Percentiles rank a stretch among this genome's conserved stretches.
phyloP scores from a whole-genome alignment of 2,113 vertebrate genomes.

The Rhabdomys dilectus region DNA sequence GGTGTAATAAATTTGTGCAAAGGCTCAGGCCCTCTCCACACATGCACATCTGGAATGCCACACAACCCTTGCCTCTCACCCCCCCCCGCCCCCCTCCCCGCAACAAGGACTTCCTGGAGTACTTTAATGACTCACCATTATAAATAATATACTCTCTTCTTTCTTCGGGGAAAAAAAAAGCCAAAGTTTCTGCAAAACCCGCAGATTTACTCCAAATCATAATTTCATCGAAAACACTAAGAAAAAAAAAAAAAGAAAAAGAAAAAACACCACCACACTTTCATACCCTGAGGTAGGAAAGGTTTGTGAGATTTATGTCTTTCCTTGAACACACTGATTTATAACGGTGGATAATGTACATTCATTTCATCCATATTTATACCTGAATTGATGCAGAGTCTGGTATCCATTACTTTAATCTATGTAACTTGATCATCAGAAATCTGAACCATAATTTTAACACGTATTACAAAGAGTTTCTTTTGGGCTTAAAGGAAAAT shows the following conservation, averaged over 20 bases:
- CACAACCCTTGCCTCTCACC: constrained; percentile 63
- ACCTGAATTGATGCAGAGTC: constrained; percentile 86
- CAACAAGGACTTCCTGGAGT: constrained; percentile 72
- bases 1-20: constrained; percentile 77
- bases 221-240: constrained; percentile 83
- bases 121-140: constrained; percentile 84
- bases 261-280: constrained; percentile 47
- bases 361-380: constrained; percentile 91
- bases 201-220: constrained; percentile 83
- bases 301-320: constrained; percentile 87
- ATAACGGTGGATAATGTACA: constrained; percentile 87
- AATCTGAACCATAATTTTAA: constrained; percentile 88
- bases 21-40: constrained; percentile 56
- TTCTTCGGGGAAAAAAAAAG: constrained; percentile 66
- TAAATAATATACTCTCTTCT: constrained; percentile 82
- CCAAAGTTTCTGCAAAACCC: constrained; percentile 81
- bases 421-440: constrained; percentile 90
- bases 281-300: constrained; percentile 84
- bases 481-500: constrained; percentile 85
- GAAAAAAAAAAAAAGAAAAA: constrained; percentile 76
- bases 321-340: constrained; percentile 88
- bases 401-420: constrained; percentile 91
- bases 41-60: constrained; percentile 77
- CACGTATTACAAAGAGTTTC: constrained; percentile 87
- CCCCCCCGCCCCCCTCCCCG: not conserved